Base-by-base conservation (phyloP, 2,797 vertebrate genomes). In the Megalops cyprinoides region DNA sequence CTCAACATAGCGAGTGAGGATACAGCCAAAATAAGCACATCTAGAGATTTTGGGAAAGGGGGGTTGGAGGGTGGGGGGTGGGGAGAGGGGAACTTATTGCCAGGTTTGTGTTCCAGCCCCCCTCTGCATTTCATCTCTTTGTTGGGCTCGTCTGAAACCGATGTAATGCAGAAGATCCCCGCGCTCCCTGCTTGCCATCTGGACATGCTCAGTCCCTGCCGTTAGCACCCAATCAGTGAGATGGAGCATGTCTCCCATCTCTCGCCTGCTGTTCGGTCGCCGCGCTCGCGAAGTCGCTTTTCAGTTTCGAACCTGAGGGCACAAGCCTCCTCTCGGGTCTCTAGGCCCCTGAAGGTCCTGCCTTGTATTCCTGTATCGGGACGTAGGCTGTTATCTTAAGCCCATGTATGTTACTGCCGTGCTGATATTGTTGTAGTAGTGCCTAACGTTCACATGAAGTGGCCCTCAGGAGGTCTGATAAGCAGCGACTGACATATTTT, bases 161-260 rank as follows among this genome's bases (percentile, higher is more conserved):
- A 48, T 49, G 46, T 74, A 31, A 20, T 51, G 25, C 12, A 4
- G 10, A 51, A 28, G 25, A 23, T 48, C 73, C 49, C 37, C 51
- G 15, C 31, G 42, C 14, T 73, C 25, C 46, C 73, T 7, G 73
- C 12, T n/a, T 20, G 46, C 73, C 73, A 51, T 74, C 73, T 74
- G 42, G 46, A 31, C 28, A 25, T 74, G 46, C 46, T 74, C 44
- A 74, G 7, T 51, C 44, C 15, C 39, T 14, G 10, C 46, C 46
- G 34, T 51, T 74, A 51, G 69, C 69, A 23, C 6, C 73, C 25
- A 10, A 8, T 31, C 73, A 31, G 73, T 49, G 20, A 15, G n/a
- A 49, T 28, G 8, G n/a, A 51, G 46, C 67, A 74, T 74, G 73
- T 31, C 20, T 74, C 25, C 39, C 46, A 31, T 74, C n/a, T 74